phyloP scores from a whole-genome alignment of 1,140 invertebrate species.

The Aphidius gifuensis region DNA sequence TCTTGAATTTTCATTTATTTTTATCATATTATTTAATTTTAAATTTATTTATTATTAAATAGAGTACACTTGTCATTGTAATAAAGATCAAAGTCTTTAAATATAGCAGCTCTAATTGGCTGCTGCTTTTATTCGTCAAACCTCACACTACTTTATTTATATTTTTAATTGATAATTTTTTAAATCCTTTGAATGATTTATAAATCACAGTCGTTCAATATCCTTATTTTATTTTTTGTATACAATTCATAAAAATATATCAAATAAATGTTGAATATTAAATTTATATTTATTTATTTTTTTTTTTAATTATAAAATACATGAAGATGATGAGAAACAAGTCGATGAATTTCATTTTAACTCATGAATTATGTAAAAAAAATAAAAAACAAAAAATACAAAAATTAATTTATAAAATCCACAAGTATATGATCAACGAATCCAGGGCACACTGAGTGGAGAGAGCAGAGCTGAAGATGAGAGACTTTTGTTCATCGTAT shows the following conservation, averaged over 20 bases:
- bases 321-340: no score
- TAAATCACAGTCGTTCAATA: conserved; percentile 4
- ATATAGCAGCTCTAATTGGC: conserved; percentile 13
- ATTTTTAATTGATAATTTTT: not conserved
- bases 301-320: no score
- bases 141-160: not conserved
- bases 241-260: no score
- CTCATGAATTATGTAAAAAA: no score
- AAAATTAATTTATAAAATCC: not conserved
- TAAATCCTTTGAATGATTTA: not conserved
- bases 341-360: no score
- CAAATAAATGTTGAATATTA: no score
- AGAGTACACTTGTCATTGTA: conserved; percentile 7
- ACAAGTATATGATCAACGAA: conserved; percentile 7
- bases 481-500: conserved; percentile 7
- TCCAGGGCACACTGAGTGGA: conserved; percentile 13
- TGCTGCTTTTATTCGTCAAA: conserved; percentile 1
- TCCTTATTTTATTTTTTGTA: no score
- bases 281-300: no score
- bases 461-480: conserved; percentile 21
- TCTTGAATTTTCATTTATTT: not conserved
- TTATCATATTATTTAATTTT: conserved; percentile 6
- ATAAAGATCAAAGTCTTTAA: conserved; percentile 3
- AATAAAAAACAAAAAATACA: no score
- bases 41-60: not conserved